These are phyloP conservation scores for Cepaea hortensis DNA, from an alignment of 2,888 invertebrate species.

Conservation along the genomic window DNA sequence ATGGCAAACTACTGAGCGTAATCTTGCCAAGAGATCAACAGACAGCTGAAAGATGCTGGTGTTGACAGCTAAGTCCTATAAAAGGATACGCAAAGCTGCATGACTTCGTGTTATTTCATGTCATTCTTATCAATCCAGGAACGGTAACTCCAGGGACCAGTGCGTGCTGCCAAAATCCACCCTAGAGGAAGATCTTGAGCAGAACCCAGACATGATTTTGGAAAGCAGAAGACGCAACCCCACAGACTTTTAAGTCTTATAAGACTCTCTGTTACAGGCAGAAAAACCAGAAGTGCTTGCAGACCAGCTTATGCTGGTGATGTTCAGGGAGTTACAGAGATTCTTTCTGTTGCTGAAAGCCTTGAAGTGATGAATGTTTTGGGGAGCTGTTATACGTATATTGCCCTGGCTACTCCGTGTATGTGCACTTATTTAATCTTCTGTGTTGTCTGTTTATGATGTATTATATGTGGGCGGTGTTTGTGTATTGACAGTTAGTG, in stretches of 20 bases:
- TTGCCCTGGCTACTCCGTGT: neutral
- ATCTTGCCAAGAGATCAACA: too few species aligned
- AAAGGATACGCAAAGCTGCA: too few species aligned
- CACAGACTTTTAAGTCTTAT: neutral
- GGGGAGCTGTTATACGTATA: neutral
- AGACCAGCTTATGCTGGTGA: too few species aligned
- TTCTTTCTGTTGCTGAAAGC: too few species aligned
- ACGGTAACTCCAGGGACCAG: conserved; percentile 35
- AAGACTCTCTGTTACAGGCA: too few species aligned
- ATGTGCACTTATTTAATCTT: neutral
- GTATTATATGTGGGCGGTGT: neutral
- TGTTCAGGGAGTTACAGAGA: too few species aligned
- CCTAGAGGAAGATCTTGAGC: conserved; percentile 20
- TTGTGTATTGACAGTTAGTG: neutral
- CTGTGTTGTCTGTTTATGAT: neutral
- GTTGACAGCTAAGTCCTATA: too few species aligned
- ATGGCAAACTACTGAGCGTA: too few species aligned
- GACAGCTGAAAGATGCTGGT: too few species aligned
- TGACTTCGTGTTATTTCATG: too few species aligned
- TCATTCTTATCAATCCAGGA: neutral
- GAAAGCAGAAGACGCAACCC: conserved; percentile 13
- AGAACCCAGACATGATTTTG: conserved; percentile 25
- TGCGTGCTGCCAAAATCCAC: conserved; percentile 31
- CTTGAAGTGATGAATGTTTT: neutral
- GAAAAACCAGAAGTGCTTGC: too few species aligned